phyloP scores from a whole-genome alignment of 2,113 vertebrate species.

The Ctenomys sociabilis region DNA sequence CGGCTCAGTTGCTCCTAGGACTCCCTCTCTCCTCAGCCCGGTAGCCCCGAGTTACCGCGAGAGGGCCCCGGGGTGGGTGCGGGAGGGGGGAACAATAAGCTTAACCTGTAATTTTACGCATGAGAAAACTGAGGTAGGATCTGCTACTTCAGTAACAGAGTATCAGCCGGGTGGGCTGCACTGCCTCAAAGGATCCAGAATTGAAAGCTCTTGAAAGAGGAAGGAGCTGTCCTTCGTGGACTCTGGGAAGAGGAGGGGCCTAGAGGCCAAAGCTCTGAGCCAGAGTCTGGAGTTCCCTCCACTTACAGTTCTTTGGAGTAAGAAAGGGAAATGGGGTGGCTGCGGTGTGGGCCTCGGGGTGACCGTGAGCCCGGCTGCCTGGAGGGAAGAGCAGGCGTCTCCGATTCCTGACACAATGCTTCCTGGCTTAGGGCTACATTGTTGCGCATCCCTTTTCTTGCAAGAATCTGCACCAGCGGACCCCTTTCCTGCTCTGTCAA shows the following conservation, averaged over 20 bases:
- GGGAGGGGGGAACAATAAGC: no score
- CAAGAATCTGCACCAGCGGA: background rate
- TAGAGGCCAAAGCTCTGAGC: background rate
- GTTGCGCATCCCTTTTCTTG: background rate
- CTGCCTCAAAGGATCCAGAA: background rate
- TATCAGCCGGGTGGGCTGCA: background rate
- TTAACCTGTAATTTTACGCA: background rate
- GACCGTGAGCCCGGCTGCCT: background rate
- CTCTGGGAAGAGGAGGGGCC: background rate
- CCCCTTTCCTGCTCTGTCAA: background rate
- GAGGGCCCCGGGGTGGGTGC: background rate
- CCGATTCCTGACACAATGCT: background rate
- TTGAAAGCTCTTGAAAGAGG: background rate
- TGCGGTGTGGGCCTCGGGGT: background rate
- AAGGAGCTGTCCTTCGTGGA: background rate
- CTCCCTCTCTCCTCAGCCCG: background rate
- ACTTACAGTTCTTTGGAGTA: background rate
- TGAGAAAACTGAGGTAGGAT: conserved; percentile 44
- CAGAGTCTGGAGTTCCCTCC: background rate
- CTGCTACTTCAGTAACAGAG: background rate
- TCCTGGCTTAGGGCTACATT: background rate
- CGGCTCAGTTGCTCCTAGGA: background rate
- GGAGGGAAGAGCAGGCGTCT: background rate
- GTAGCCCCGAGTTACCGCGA: background rate
- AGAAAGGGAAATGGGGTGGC: background rate